These are phyloP conservation scores for Ganaspis sp. DNA, from an alignment of 1,140 invertebrate genomes.

Conservation along the genomic window DNA sequence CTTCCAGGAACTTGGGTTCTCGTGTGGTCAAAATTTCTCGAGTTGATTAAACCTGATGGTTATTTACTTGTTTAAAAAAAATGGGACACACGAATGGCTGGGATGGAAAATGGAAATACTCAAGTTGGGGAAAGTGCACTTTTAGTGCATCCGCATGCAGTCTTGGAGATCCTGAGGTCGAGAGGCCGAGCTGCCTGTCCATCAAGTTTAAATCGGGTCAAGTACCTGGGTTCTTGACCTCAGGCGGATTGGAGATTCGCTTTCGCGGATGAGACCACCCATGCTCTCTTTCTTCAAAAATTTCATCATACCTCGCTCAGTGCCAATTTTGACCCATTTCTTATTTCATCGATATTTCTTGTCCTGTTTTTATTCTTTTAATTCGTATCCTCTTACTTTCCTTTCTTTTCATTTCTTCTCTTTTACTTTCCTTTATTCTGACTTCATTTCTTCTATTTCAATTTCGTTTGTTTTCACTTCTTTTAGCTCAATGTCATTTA, in stretches of 20 bases:
- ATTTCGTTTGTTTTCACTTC: too few relatives aligned
- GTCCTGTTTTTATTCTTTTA: too few relatives aligned
- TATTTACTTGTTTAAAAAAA: conserved; percentile 31
- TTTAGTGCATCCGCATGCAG: conserved; percentile 9
- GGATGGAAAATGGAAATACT: background rate
- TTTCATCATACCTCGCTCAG: background rate
- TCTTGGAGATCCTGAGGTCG: conserved; percentile 6
- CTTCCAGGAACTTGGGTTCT: conserved; percentile 55
- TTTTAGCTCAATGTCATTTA: too few relatives aligned
- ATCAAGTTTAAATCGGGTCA: conserved; percentile 39
- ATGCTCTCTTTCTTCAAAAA: background rate
- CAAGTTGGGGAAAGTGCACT: conserved; percentile 4
- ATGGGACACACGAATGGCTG: background rate
- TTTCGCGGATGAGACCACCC: conserved; percentile 32
- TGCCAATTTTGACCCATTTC: background rate
- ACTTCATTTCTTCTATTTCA: too few relatives aligned
- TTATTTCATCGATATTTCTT: too few relatives aligned
- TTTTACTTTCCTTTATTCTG: too few relatives aligned
- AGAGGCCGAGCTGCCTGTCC: conserved; percentile 22
- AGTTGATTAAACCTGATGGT: conserved; percentile 16
- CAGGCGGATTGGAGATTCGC: conserved; percentile 36
- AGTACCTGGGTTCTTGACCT: conserved; percentile 34
- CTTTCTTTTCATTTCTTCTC: too few relatives aligned
- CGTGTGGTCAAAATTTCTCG: conserved; percentile 27
- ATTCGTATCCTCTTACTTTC: too few relatives aligned